Percentiles rank a stretch among this genome's conserved stretches.
phyloP scores from a whole-genome alignment of 53 echinoderm and acorn worm species.

The Mesocentrotus franciscanus region DNA sequence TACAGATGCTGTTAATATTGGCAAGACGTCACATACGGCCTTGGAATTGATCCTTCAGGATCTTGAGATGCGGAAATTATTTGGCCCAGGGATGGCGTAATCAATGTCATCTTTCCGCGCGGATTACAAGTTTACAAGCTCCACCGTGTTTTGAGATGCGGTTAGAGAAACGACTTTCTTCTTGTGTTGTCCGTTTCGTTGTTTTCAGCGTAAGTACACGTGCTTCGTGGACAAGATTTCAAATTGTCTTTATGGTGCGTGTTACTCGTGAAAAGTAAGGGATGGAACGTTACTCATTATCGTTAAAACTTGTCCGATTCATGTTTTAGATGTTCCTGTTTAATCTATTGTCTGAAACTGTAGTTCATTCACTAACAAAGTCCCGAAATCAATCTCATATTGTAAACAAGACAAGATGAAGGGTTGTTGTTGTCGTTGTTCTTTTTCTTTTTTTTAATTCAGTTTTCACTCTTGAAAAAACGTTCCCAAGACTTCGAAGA shows the following conservation, averaged over 20 bases:
- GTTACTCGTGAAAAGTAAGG: neutral
- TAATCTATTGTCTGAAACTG: too few relatives aligned
- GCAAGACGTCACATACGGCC: constrained; percentile 18
- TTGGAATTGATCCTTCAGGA: constrained; percentile 21
- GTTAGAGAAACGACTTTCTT: neutral
- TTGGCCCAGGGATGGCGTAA: neutral
- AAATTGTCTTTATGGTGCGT: neutral
- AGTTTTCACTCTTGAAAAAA: too few relatives aligned
- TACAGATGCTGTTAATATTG: constrained; percentile 10
- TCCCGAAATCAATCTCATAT: too few relatives aligned
- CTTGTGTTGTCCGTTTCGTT: neutral
- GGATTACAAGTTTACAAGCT: constrained; percentile 38
- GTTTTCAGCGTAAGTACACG: neutral
- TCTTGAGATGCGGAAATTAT: constrained; percentile 34
- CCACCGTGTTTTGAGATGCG: neutral
- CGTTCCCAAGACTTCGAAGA: too few relatives aligned
- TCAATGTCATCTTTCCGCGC: constrained; percentile 49
- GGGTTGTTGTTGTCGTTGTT: too few relatives aligned
- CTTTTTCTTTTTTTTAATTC: too few relatives aligned
- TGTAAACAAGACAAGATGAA: too few relatives aligned
- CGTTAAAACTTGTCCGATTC: too few relatives aligned
- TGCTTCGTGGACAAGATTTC: neutral
- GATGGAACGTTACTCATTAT: neutral
- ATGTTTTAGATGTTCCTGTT: too few relatives aligned
- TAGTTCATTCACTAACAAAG: too few relatives aligned